These are phyloP conservation scores for Helicorthomorpha holstii DNA, from an alignment of 1,140 invertebrate species.

Conservation along the genomic window DNA sequence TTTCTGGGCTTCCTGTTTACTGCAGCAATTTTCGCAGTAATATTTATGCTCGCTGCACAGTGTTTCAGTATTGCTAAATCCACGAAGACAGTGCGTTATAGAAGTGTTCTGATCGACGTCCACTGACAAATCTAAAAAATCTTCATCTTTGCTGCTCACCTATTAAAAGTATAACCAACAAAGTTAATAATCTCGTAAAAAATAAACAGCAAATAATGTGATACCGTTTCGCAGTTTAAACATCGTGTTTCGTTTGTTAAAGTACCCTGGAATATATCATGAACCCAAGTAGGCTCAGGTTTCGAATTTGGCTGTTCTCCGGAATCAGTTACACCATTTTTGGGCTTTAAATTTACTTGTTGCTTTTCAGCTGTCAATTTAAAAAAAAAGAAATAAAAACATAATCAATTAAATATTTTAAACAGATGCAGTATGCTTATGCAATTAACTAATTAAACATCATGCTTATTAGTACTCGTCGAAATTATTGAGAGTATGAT, in stretches of 20 bases:
- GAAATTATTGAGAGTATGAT: too few species aligned
- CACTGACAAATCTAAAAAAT: slow-evolving; percentile 97
- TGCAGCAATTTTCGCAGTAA: slow-evolving; percentile 98
- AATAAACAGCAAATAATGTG: neutral
- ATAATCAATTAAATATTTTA: neutral
- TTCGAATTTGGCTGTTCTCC: slow-evolving; percentile 16
- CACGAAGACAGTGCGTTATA: slow-evolving; percentile 92
- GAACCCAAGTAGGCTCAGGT: slow-evolving; percentile 92
- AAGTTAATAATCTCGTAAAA: slow-evolving; percentile 6
- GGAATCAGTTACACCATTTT: slow-evolving; percentile 7
- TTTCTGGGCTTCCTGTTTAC: slow-evolving; percentile 95
- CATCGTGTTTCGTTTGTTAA: slow-evolving; percentile 97
- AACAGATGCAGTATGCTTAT: neutral
- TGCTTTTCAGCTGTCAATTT: slow-evolving; percentile 52
- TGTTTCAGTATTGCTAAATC: slow-evolving; percentile 96
- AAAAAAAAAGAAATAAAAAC: neutral
- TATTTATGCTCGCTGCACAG: slow-evolving; percentile 99
- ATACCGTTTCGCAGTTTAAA: slow-evolving; percentile 96
- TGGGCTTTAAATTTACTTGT: slow-evolving; percentile 14
- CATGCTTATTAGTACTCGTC: too few species aligned
- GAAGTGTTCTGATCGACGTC: slow-evolving; percentile 99
- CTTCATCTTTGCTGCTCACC: slow-evolving; percentile 95
- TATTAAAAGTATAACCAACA: slow-evolving; percentile 18
- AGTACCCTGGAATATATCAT: slow-evolving; percentile 99
- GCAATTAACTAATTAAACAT: too few species aligned